phyloP scores from a whole-genome alignment of 2,888 invertebrate genomes.

The Apomyelois bistriatella region DNA sequence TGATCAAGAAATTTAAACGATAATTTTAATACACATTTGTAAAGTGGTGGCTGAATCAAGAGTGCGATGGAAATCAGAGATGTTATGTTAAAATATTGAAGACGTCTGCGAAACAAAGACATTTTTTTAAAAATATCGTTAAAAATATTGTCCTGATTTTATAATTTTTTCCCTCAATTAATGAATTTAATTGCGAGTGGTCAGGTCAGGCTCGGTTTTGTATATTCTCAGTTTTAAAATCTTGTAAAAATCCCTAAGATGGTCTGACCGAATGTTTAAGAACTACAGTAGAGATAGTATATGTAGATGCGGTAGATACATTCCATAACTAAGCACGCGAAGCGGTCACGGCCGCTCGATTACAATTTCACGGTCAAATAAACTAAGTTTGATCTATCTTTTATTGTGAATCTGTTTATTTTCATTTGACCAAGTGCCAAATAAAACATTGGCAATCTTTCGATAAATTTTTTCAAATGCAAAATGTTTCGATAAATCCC shows the following conservation, averaged over 20 bases:
- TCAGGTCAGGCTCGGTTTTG: too few relatives aligned
- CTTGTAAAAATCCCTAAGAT: too few relatives aligned
- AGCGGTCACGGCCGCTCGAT: constrained; percentile 58
- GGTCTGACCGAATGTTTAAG: constrained; percentile 17
- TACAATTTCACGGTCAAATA: constrained; percentile 72
- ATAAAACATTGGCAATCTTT: too few relatives aligned
- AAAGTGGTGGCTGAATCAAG: neutral
- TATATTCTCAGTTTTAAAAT: too few relatives aligned
- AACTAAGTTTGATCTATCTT: constrained; percentile 61
- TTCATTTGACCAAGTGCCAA: constrained; percentile 40
- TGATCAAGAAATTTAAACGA: neutral
- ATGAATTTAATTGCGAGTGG: too few relatives aligned
- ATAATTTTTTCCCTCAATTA: too few relatives aligned
- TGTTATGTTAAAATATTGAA: too few relatives aligned
- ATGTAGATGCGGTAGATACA: constrained; percentile 37
- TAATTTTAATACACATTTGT: neutral
- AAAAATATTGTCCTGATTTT: too few relatives aligned
- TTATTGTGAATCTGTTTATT: constrained; percentile 51
- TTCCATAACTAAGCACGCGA: constrained; percentile 48
- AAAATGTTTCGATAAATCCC: neutral
- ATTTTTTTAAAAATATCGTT: too few relatives aligned
- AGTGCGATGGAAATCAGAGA: neutral
- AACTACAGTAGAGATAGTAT: constrained; percentile 23
- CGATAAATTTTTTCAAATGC: neutral
- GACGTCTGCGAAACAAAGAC: too few relatives aligned